Conservation (phyloP, 2,888 invertebrate species). For the Aphodius granarius region DNA sequence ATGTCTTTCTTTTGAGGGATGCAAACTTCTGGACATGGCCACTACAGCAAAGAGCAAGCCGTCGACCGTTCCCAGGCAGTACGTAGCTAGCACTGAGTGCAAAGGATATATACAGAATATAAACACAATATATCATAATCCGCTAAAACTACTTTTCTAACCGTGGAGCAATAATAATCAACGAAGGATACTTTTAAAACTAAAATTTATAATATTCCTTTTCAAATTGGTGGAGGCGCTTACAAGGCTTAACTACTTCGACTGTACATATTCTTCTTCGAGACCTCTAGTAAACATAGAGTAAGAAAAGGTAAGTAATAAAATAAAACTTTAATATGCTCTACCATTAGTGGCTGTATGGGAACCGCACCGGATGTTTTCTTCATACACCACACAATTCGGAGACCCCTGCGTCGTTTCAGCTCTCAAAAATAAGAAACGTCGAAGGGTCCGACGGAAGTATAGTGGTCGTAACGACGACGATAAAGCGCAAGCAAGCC, state of each 20-base stretch:
- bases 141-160: no score
- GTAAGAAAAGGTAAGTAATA: not conserved
- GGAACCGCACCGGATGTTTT: not conserved
- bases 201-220: not conserved
- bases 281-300: no score
- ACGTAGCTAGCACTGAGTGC: no score
- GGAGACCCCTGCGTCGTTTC: not conserved
- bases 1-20: no score
- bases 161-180: no score
- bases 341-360: not conserved
- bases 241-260: not conserved
- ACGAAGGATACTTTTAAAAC: no score
- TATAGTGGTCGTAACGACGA: conserved; percentile 30
- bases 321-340: not conserved
- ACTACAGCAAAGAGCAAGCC: no score
- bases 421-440: conserved; percentile 16
- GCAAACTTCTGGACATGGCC: no score
- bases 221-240: not conserved
- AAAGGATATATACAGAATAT: no score
- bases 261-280: no score
- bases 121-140: no score
- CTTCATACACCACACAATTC: not conserved
- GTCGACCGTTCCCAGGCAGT: no score
- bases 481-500: conserved; percentile 18
- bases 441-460: conserved; percentile 28